phyloP scores from a whole-genome alignment of 2,113 vertebrate species.

The Ursus arctos region DNA sequence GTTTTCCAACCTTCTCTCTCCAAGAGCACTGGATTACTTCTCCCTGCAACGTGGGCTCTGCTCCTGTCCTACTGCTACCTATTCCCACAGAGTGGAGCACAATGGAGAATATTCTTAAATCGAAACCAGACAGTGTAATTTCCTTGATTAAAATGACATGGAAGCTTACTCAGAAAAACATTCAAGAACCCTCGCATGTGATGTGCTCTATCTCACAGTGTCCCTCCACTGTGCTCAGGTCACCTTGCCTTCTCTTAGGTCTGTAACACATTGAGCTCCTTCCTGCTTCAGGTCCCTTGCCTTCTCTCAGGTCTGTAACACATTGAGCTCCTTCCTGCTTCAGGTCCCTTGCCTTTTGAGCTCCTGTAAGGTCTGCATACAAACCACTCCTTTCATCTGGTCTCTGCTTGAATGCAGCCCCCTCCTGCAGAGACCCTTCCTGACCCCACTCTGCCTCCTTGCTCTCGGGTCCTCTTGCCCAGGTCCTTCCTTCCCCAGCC shows the following conservation, averaged over 20 bases:
- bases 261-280: neutral
- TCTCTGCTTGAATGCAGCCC: neutral
- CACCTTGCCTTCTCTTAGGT: neutral
- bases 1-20: neutral
- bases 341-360: neutral
- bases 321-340: neutral
- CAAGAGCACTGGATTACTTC: neutral
- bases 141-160: neutral
- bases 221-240: neutral
- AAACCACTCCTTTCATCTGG: neutral
- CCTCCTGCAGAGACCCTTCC: neutral
- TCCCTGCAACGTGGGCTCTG: neutral
- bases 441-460: fast-evolving
- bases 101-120: neutral
- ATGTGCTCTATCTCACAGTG: neutral
- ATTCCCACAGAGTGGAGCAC: no score
- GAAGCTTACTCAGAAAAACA: neutral
- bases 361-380: neutral
- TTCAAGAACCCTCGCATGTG: neutral
- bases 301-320: neutral
- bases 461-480: neutral
- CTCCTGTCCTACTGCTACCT: neutral
- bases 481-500: no score
- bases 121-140: neutral
- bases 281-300: neutral